These are phyloP conservation scores for Atta colombica DNA, from an alignment of 1,140 invertebrate genomes.

Conservation along the genomic window DNA sequence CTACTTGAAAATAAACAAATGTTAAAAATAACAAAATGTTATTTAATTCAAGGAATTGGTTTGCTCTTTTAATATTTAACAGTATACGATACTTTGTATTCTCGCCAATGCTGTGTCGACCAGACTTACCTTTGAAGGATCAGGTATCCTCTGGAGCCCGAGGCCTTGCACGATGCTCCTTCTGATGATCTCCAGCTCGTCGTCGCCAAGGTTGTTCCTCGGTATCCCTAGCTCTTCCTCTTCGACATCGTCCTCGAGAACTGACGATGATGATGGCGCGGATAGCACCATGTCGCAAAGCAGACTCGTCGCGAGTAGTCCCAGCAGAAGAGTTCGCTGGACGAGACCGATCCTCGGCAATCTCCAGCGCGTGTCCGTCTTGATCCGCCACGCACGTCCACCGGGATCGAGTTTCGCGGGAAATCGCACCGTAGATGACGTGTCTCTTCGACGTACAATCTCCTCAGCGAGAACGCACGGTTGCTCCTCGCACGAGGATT, in stretches of 20 bases:
- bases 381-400: background rate
- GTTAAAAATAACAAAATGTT: no score
- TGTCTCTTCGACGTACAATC: background rate
- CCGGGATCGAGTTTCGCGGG: slow-evolving; percentile 11
- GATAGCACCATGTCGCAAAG: slow-evolving; percentile 44
- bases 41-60: no score
- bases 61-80: no score
- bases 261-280: slow-evolving; percentile 20
- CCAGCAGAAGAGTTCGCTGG: slow-evolving; percentile 46
- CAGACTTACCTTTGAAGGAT: slow-evolving; percentile 83
- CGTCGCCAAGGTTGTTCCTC: slow-evolving; percentile 63
- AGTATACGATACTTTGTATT: background rate
- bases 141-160: slow-evolving; percentile 84
- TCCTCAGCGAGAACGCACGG: background rate
- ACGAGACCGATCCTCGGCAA: background rate
- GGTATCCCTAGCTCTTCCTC: slow-evolving; percentile 35
- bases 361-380: background rate
- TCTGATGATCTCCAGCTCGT: slow-evolving; percentile 82
- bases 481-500: slow-evolving; percentile 1
- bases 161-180: slow-evolving; percentile 84
- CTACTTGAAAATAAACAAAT: no score
- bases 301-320: slow-evolving; percentile 45
- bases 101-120: no score
- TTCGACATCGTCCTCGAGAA: slow-evolving; percentile 51
- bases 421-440: slow-evolving; percentile 6